Percentiles rank a stretch among this genome's conserved stretches.
Conservation (phyloP, 2,797 vertebrate genomes). For the Anguilla marmorata region DNA sequence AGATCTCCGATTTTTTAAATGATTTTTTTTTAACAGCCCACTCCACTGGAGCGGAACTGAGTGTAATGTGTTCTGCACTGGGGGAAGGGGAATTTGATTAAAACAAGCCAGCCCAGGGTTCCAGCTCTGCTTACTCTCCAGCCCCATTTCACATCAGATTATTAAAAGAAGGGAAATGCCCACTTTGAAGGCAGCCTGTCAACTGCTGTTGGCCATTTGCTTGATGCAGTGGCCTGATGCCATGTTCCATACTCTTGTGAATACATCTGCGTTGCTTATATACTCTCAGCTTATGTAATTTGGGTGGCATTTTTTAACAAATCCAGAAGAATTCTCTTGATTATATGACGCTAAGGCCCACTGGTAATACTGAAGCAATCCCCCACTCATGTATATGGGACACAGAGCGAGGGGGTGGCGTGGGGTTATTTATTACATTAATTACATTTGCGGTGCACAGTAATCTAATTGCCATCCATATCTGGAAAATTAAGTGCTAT, state of each 20-base stretch:
- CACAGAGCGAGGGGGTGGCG: neutral
- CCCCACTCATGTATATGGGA: neutral
- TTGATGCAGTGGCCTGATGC: neutral
- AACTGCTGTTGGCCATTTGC: neutral
- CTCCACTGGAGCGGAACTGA: neutral
- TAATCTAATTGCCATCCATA: neutral
- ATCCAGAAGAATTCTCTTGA: neutral
- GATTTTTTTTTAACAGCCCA: neutral
- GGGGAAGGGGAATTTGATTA: neutral
- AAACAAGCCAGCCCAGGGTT: conserved; percentile 9
- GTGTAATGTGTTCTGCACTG: neutral
- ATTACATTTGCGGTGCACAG: neutral
- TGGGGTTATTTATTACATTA: neutral
- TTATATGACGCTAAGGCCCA: neutral
- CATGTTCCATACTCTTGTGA: neutral
- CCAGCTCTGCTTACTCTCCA: neutral
- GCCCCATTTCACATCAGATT: no score
- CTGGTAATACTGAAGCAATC: neutral
- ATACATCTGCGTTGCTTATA: neutral
- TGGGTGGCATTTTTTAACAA: neutral
- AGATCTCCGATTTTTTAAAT: no score
- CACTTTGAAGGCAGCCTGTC: neutral
- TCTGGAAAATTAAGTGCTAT: neutral
- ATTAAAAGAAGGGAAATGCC: no score
- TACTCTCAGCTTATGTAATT: neutral